Conservation (phyloP, 2,888 invertebrate species). For the Petrolisthes cinctipes region DNA sequence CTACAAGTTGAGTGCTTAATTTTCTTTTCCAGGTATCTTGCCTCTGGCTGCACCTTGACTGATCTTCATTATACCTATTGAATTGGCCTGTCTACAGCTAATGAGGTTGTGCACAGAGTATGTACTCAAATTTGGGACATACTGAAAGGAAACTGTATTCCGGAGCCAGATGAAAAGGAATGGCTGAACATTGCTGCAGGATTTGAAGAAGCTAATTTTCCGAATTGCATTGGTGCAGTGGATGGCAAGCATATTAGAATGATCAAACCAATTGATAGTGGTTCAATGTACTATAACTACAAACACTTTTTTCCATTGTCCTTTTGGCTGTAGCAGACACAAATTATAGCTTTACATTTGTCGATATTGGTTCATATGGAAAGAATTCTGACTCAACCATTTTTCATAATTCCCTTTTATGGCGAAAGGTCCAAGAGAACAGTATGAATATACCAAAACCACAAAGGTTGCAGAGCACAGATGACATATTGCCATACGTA, state of each 20-base stretch:
- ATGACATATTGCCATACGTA: conserved; percentile 66
- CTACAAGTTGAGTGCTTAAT: not conserved
- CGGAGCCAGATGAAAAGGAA: no score
- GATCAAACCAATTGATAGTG: not conserved
- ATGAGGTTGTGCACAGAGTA: not conserved
- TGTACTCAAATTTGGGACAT: not conserved
- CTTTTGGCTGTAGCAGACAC: conserved; percentile 45
- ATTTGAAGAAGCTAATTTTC: no score
- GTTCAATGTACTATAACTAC: conserved; percentile 39
- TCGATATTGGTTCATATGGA: conserved; percentile 53
- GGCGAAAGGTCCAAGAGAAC: conserved; percentile 9
- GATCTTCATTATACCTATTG: not conserved
- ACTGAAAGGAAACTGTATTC: no score
- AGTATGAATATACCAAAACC: not conserved
- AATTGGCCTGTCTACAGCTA: not conserved
- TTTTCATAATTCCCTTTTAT: conserved; percentile 28
- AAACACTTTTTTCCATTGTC: conserved; percentile 43
- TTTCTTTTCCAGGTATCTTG: not conserved
- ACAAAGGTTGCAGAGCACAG: conserved; percentile 8
- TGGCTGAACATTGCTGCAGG: no score
- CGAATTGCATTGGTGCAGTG: no score
- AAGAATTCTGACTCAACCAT: conserved; percentile 34
- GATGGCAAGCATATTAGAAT: no score
- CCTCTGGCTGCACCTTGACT: not conserved
- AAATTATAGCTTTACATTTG: conserved; percentile 41